A percentile compares a stretch with the other conserved stretches of the same genome.
Conservation (phyloP, 2,797 vertebrate genomes). For the Esox lucius region DNA sequence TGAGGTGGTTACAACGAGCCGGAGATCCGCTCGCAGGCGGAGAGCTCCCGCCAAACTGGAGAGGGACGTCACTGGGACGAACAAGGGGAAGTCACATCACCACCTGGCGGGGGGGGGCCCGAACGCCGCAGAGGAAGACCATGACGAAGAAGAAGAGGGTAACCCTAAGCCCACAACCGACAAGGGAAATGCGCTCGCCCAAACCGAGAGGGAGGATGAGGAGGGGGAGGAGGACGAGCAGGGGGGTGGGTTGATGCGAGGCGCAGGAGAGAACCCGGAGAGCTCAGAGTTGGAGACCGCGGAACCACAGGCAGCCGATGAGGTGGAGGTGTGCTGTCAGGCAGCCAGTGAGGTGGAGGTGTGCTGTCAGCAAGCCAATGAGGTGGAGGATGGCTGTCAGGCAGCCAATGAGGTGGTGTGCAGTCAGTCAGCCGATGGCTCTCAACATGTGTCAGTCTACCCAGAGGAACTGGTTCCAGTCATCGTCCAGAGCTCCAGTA, state of each 20-base stretch:
- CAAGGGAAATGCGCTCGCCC: constrained; percentile 48
- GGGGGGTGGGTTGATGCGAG: constrained; percentile 31
- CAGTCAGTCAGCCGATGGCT: constrained; percentile 46
- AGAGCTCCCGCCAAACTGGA: constrained; percentile 83
- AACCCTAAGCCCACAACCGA: constrained; percentile 17
- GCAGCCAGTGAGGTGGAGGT: too few relatives aligned
- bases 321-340: too few relatives aligned
- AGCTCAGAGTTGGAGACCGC: constrained; percentile 61
- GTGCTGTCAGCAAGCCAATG: too few relatives aligned
- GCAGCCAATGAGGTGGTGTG: constrained; percentile 67
- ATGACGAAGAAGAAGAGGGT: constrained; percentile 59
- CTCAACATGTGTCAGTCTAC: constrained; percentile 62
- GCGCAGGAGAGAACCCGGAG: constrained; percentile 48
- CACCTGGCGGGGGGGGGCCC: constrained; percentile 50
- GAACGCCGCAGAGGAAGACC: constrained; percentile 61
- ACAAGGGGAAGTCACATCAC: constrained; percentile 55
- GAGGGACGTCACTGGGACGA: constrained; percentile 58
- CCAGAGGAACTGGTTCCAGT: constrained; percentile 88
- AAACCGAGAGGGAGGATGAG: constrained; percentile 70
- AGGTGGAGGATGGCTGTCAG: constrained; percentile 23
- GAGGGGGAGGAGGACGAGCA: constrained; percentile 75
- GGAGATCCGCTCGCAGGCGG: constrained; percentile 82
- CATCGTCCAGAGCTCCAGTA: constrained; percentile 83
- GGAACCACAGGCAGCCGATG: constrained; percentile 40
- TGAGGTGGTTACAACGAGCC: constrained; percentile 54